Percentiles rank a stretch among this genome's conserved stretches.
Conservation (phyloP, 2,113 vertebrate genomes). For the Pogonocichla stellata region DNA sequence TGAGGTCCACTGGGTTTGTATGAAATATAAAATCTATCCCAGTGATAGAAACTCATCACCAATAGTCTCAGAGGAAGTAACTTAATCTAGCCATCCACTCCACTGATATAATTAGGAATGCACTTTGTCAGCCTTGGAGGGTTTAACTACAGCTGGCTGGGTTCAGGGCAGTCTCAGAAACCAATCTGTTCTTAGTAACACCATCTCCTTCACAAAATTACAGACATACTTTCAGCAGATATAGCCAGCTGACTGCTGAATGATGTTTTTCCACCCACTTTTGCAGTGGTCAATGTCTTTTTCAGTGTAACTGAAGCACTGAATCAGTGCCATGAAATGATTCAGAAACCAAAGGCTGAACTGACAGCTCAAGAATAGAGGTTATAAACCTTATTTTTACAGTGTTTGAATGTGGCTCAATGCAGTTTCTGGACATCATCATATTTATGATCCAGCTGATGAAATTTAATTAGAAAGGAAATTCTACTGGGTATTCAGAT, state of each 20-base stretch:
- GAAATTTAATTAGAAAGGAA: background rate
- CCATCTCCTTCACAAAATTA: conserved; percentile 51
- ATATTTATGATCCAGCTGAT: background rate
- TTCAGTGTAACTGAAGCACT: background rate
- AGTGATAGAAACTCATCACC: background rate
- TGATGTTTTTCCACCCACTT: conserved; percentile 20
- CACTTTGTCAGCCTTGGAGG: conserved; percentile 43
- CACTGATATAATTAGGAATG: conserved; percentile 47
- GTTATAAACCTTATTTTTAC: background rate
- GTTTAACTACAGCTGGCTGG: conserved; percentile 62
- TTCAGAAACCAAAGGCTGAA: conserved; percentile 11
- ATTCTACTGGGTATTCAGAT: background rate
- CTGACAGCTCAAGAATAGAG: background rate
- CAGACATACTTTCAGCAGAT: conserved; percentile 41
- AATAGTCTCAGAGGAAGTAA: conserved; percentile 34
- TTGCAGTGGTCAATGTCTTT: background rate
- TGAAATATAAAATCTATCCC: background rate
- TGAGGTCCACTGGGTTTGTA: background rate
- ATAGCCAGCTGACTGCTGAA: background rate
- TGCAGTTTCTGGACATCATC: background rate
- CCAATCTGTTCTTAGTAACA: conserved; percentile 59
- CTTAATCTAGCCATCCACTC: conserved; percentile 33
- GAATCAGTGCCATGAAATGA: background rate
- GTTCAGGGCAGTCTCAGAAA: conserved; percentile 42
- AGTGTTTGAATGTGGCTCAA: background rate